Base-by-base conservation (phyloP, 2,888 invertebrate genomes). In the Harpalus rubripes region DNA sequence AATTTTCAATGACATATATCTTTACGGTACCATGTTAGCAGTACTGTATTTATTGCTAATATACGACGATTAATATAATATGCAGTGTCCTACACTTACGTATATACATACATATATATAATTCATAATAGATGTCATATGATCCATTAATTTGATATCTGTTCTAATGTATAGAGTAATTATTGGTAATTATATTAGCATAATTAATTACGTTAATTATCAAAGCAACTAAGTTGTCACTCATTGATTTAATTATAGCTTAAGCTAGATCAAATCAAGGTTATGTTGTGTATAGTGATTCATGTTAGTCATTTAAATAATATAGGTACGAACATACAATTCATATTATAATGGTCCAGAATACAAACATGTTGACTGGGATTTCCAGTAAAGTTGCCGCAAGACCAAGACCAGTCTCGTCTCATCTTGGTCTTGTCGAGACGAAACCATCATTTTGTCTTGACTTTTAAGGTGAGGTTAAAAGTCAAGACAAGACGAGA, bases 151-250 rank as follows among this genome's bases (percentile, higher is more conserved):
- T 52, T 12, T 12, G 12, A 52, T 52, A 52, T 52, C 44, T 52
- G 44, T 52, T 52, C 44, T 52, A 52, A 52, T 52, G 44, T 52
- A 52, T 52, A 52, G 44, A 12, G 22, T 76, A 16, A 76, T 76
- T 76, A 76, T 10, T 15, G 22, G 1, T 52, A 76, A 76, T 76
- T 76, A 76, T 22, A 76, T 76, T 76, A 76, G 52, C 76, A 76
- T 76, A 52, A 76, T 76, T 76, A 76, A 76, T 76, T 10, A 76
- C 7, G 76, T 15, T 76, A 76, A 52, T 76, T 16, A 41, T 7
- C 26, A 44, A 1, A 41, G 76, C 8, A 52, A 76, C 52, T 76
- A 76, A 52, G 52, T 76, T 76, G 76, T 76, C 76, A 76, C 3
- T 76, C 44, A 8, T 8, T 52, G 44, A 52, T 52, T 52, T 52